These are phyloP conservation scores for Crocidura indochinensis DNA, from an alignment of 2,797 vertebrate species.

Conservation along the genomic window DNA sequence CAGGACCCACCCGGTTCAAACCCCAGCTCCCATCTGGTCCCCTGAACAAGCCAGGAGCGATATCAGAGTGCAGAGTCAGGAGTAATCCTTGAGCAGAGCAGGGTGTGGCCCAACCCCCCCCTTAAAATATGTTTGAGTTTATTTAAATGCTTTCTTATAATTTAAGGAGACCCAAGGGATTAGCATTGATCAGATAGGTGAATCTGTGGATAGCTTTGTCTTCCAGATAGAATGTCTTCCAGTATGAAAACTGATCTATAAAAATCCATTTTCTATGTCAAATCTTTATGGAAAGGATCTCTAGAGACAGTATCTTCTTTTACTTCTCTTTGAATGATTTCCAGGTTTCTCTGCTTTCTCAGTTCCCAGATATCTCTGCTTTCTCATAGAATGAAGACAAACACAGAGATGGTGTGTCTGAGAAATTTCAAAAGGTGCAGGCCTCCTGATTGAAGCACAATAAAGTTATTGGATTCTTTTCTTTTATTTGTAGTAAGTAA, in stretches of 20 bases:
- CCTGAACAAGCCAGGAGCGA: too few relatives aligned
- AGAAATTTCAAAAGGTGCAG: slow-evolving; percentile 93
- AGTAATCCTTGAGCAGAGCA: too few relatives aligned
- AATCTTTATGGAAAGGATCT: neutral
- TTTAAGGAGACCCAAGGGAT: neutral
- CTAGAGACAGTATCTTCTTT: slow-evolving; percentile 1
- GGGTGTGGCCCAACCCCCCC: too few relatives aligned
- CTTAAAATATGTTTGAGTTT: neutral
- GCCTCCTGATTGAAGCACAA: slow-evolving; percentile 91
- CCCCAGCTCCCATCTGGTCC: too few relatives aligned
- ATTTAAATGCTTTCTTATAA: slow-evolving; percentile 30
- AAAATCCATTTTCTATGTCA: neutral
- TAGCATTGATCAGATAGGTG: neutral
- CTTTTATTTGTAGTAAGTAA: slow-evolving; percentile 89
- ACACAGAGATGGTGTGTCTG: slow-evolving; percentile 92
- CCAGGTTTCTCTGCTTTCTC: slow-evolving; percentile 76
- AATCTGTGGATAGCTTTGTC: neutral
- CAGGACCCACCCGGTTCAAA: too few relatives aligned
- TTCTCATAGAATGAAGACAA: slow-evolving; percentile 91
- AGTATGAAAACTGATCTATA: neutral
- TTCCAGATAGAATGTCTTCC: neutral
- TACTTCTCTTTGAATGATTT: slow-evolving; percentile 52
- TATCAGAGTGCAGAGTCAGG: too few relatives aligned
- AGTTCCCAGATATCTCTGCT: slow-evolving; percentile 75
- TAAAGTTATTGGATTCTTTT: slow-evolving; percentile 74